Evolutionary conservation across 2,113 vertebrate species (phyloP).

Genomic region (Oncorhynchus keta): DNA sequence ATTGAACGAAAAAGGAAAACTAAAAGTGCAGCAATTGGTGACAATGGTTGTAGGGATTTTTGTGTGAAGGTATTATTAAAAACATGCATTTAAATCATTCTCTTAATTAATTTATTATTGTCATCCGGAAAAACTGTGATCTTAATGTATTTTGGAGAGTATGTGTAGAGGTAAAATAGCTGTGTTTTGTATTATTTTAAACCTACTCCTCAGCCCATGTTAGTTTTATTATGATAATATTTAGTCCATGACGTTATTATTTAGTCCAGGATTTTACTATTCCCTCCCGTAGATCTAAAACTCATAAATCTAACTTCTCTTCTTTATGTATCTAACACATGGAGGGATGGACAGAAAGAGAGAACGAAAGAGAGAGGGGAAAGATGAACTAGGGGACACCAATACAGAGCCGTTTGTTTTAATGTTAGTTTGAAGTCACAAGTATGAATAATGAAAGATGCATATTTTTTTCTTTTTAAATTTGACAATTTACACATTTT

Average conservation of each 20-base stretch:
- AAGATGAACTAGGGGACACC: conserved; percentile 36
- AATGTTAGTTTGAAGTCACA: conserved; percentile 67
- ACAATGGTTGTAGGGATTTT: neutral
- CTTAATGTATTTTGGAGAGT: conserved; percentile 37
- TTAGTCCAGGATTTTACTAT: conserved; percentile 45
- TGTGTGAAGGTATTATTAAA: neutral
- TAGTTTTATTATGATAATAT: conserved; percentile 39
- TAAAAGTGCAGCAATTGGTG: neutral
- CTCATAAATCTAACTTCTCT: conserved; percentile 70
- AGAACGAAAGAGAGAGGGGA: conserved; percentile 44
- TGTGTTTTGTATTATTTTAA: conserved; percentile 71
- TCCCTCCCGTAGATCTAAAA: conserved; percentile 57
- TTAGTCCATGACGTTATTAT: conserved; percentile 45
- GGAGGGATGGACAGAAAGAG: conserved; percentile 11
- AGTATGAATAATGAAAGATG: conserved; percentile 68
- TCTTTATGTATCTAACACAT: conserved; percentile 67
- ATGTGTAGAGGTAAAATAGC: conserved; percentile 49
- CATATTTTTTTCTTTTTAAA: conserved; percentile 63
- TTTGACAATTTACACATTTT: conserved; percentile 63
- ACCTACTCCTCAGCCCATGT: conserved; percentile 59
- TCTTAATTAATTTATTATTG: conserved; percentile 42
- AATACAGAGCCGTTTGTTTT: conserved; percentile 48
- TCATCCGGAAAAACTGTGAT: conserved; percentile 74
- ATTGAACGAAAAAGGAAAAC: neutral
- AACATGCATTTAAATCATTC: conserved; percentile 11